These are phyloP conservation scores for Eustalomyia histrio DNA, from an alignment of 2,888 invertebrate species.

Conservation along the genomic window DNA sequence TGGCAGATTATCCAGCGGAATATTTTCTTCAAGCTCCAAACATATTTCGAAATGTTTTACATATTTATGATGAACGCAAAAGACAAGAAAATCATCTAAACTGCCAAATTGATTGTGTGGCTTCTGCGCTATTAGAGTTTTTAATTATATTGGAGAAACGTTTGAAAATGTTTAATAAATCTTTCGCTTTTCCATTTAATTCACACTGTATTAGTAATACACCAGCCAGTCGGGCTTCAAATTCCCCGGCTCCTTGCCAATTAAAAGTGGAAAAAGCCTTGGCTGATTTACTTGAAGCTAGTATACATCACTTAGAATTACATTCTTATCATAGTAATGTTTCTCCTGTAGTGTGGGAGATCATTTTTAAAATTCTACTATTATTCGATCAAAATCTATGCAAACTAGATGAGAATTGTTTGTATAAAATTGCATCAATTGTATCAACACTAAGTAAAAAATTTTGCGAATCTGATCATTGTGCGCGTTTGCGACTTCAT, in stretches of 20 bases:
- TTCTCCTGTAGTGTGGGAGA: conserved; percentile 66
- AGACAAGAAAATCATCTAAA: conserved; percentile 3
- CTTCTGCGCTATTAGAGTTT: conserved; percentile 67
- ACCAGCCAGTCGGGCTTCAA: conserved; percentile 24
- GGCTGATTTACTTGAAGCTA: conserved; percentile 66
- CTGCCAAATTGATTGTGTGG: conserved; percentile 66
- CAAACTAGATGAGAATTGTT: conserved; percentile 31
- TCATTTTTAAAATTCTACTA: conserved; percentile 57
- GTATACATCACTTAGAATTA: conserved; percentile 65
- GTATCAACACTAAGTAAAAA: conserved; percentile 58
- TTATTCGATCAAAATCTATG: conserved; percentile 50
- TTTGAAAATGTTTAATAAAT: conserved; percentile 66
- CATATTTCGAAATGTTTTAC: conserved; percentile 72
- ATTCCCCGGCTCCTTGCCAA: conserved; percentile 52
- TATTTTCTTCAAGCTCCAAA: conserved; percentile 77
- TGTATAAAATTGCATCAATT: conserved; percentile 63
- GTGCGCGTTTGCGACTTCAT: conserved; percentile 70
- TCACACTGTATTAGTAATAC: conserved; percentile 2
- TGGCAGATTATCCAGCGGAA: conserved; percentile 77
- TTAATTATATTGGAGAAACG: conserved; percentile 70
- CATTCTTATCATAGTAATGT: conserved; percentile 44
- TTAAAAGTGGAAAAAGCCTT: conserved; percentile 70
- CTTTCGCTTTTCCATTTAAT: conserved; percentile 58
- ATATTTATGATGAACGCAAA: conserved; percentile 68
- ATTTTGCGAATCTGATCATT: conserved; percentile 63